Evolutionary conservation across 2,888 invertebrate species (phyloP).

Genomic region (Acleris sparsana): DNA sequence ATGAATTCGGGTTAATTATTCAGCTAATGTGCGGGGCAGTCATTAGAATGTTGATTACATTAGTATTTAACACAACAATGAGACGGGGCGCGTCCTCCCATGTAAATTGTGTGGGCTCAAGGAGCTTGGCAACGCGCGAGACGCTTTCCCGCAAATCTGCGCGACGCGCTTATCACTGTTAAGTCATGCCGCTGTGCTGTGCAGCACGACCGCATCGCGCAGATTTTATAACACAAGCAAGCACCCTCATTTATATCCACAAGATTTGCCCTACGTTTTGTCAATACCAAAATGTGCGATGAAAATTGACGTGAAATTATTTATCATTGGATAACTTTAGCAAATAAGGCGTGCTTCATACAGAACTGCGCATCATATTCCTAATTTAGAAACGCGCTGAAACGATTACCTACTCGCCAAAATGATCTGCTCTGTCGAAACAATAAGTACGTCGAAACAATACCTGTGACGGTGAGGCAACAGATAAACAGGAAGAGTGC

Average conservation of each 20-base stretch:
- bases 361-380: conserved; percentile 65
- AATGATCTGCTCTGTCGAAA: conserved; percentile 1
- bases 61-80: conserved; percentile 51
- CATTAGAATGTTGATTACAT: conserved; percentile 18
- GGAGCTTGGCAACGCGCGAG: conserved; percentile 74
- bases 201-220: conserved; percentile 47
- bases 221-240: conserved; percentile 73
- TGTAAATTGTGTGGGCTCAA: conserved; percentile 73
- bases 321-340: conserved; percentile 75
- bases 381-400: conserved; percentile 69
- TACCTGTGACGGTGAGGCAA: conserved; percentile 52
- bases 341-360: conserved; percentile 63
- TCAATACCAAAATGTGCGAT: conserved; percentile 70
- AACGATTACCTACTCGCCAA: conserved; percentile 55
- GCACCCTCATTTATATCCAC: conserved; percentile 66
- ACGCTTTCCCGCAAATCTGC: conserved; percentile 75
- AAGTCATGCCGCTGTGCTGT: conserved; percentile 64
- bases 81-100: conserved; percentile 59
- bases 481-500: conserved; percentile 54
- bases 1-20: conserved; percentile 2
- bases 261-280: conserved; percentile 72
- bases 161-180: conserved; percentile 75
- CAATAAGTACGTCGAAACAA: conserved; percentile 45
- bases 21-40: not conserved
- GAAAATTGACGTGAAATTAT: conserved; percentile 78